Evolutionary conservation across 2,113 vertebrate genomes (phyloP).

Genomic region (Rissa tridactyla): DNA sequence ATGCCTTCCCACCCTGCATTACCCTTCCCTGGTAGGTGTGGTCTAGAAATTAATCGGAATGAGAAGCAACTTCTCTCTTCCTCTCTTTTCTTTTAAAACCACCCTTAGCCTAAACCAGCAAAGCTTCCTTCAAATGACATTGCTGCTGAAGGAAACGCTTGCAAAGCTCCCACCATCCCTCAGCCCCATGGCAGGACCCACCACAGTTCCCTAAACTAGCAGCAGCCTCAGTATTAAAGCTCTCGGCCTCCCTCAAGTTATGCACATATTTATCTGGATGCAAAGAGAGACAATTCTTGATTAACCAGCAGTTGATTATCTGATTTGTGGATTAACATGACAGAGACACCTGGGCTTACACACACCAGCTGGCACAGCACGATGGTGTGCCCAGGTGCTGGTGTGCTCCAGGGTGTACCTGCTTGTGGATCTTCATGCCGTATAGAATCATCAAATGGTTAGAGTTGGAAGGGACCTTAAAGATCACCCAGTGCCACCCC

Average conservation of each 20-base stretch:
- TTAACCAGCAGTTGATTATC: neutral
- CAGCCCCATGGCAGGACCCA: neutral
- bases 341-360: neutral
- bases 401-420: accelerated
- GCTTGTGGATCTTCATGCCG: accelerated
- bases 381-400: accelerated
- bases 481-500: neutral
- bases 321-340: neutral
- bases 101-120: neutral
- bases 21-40: accelerated
- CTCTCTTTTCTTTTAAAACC: neutral
- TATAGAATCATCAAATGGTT: neutral
- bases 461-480: neutral
- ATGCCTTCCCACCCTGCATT: neutral
- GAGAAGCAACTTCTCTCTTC: neutral
- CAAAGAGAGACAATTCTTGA: neutral
- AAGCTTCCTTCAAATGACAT: neutral
- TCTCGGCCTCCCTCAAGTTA: neutral
- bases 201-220: neutral
- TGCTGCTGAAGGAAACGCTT: neutral
- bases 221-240: neutral
- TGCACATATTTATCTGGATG: neutral
- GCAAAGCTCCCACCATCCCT: neutral
- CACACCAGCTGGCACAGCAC: neutral
- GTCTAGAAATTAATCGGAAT: neutral